Conservation (phyloP, 2,888 invertebrate genomes). For the Hyalella azteca region DNA sequence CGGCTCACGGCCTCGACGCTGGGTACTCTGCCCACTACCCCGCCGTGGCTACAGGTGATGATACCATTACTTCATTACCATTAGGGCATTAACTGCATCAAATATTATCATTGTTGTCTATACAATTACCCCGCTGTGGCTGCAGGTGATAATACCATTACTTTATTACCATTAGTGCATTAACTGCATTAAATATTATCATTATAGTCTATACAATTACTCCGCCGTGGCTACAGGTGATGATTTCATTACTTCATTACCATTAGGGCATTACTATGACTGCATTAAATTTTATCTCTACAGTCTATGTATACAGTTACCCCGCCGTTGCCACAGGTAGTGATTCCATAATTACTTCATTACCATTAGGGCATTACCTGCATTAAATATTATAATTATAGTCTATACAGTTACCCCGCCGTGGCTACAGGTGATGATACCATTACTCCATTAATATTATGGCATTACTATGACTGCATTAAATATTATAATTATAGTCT, state of each 20-base stretch:
- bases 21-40: constrained; percentile 49
- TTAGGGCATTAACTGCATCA: neutral
- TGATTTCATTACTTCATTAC: no score
- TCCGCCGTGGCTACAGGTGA: constrained; percentile 43
- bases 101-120: neutral
- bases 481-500: neutral
- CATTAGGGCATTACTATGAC: neutral
- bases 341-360: no score
- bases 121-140: constrained; percentile 49
- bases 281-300: neutral
- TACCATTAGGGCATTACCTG: neutral
- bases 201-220: constrained; percentile 38
- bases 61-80: no score
- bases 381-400: neutral
- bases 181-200: neutral
- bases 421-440: constrained; percentile 44
- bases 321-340: constrained; percentile 43
- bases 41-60: constrained; percentile 41
- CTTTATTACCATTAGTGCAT: no score
- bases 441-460: no score
- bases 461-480: neutral
- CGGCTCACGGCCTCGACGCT: constrained; percentile 47
- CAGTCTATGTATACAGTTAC: constrained; percentile 40
- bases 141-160: no score
- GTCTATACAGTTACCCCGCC: constrained; percentile 38